A percentile compares a stretch with the other conserved stretches of the same genome.
Evolutionary conservation across 2,888 invertebrate species (phyloP).

Genomic region (Agapostemon virescens): DNA sequence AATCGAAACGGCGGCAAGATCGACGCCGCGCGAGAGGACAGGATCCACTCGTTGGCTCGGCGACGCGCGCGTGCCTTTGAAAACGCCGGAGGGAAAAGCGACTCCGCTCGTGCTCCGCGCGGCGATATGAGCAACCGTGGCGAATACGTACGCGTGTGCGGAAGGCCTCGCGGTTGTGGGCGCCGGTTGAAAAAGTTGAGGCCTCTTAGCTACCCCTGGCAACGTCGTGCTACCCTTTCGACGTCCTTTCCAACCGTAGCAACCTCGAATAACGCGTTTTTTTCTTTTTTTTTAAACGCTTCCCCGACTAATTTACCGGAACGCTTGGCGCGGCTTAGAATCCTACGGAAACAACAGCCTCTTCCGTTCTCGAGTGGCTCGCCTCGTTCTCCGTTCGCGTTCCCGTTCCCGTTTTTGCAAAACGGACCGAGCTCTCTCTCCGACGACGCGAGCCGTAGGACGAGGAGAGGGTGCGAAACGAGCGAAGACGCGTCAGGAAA

Average conservation of each 20-base stretch:
- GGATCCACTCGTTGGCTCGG: conserved; percentile 23
- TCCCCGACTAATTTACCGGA: conserved; percentile 76
- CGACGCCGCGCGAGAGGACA: conserved; percentile 39
- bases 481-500: not conserved
- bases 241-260: conserved; percentile 38
- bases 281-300: conserved; percentile 72
- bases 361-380: conserved; percentile 17
- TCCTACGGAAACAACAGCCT: conserved; percentile 18
- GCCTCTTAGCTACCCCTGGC: conserved; percentile 72
- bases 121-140: conserved; percentile 45
- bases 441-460: not conserved
- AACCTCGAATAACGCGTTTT: conserved; percentile 52
- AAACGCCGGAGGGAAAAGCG: conserved; percentile 33
- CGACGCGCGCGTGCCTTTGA: conserved; percentile 53
- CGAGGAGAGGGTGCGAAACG: not conserved
- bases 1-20: conserved; percentile 37
- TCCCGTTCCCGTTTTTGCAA: not conserved
- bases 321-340: conserved; percentile 17
- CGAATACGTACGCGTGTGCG: conserved; percentile 9
- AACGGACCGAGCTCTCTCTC: not conserved
- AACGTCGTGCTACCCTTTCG: conserved; percentile 57
- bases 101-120: conserved; percentile 7
- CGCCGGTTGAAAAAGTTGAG: conserved; percentile 74
- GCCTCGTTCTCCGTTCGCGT: not conserved
- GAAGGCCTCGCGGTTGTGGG: conserved; percentile 11